Conservation (phyloP, 2,888 invertebrate genomes). For the Erpobdella octoculata region DNA sequence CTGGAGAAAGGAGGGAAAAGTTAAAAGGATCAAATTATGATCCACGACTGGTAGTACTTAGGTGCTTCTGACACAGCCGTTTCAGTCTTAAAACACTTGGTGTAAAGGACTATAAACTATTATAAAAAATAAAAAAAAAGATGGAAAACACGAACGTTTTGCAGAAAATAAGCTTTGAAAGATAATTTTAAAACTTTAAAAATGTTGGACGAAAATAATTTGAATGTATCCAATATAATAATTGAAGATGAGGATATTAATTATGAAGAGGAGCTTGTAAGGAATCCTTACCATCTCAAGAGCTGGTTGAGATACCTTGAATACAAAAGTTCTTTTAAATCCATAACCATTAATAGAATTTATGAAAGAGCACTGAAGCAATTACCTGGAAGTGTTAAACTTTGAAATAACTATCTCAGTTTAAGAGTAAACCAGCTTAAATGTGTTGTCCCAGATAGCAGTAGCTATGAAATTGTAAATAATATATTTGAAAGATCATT, state of each 20-base stretch:
- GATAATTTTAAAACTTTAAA: no score
- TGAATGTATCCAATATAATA: no score
- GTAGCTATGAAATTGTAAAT: conserved; percentile 82
- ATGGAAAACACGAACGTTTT: no score
- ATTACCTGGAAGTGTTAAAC: conserved; percentile 91
- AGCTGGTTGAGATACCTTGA: conserved; percentile 97
- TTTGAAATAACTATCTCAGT: conserved; percentile 92
- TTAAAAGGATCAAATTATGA: no score
- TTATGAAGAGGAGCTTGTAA: conserved; percentile 93
- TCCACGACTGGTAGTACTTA: no score
- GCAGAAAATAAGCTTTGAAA: no score
- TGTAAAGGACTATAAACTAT: no score
- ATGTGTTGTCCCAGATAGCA: conserved; percentile 73
- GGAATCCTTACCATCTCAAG: conserved; percentile 93
- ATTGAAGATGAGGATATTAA: conserved; percentile 87
- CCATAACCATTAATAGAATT: conserved; percentile 75
- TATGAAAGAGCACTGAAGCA: conserved; percentile 93
- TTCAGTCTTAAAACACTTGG: no score
- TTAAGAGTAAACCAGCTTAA: conserved; percentile 72
- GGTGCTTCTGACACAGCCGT: no score
- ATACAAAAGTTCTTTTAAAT: conserved; percentile 74
- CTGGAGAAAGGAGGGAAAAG: no score
- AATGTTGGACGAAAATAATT: no score
- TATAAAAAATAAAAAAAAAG: no score
- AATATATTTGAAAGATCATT: conserved; percentile 91